Evolutionary conservation across 2,113 vertebrate genomes (phyloP).

Genomic region (Colaptes auratus): DNA sequence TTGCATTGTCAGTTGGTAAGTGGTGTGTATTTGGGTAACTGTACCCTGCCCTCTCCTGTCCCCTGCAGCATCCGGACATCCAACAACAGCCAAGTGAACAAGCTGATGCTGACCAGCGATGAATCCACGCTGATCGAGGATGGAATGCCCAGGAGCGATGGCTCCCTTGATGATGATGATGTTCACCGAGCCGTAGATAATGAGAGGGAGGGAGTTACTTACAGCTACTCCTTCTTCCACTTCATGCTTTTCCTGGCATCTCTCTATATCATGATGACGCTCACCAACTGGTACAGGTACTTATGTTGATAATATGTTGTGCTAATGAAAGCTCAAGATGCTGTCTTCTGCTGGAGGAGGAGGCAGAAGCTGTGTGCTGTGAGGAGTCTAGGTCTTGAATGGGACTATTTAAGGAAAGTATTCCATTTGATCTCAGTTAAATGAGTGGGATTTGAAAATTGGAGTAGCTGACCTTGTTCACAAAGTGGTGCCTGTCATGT

Average conservation of each 20-base stretch:
- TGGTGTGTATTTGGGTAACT: neutral
- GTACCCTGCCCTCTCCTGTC: neutral
- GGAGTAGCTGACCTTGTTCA: neutral
- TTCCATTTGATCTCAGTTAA: neutral
- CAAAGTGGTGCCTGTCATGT: rapidly evolving
- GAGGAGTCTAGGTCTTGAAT: neutral
- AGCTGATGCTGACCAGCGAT: constrained; percentile 93
- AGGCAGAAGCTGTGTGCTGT: neutral
- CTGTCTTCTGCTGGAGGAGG: neutral
- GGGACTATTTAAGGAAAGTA: neutral
- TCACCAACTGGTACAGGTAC: constrained; percentile 99
- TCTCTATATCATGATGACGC: constrained; percentile 99
- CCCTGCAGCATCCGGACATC: constrained; percentile 91
- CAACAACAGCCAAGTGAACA: constrained; percentile 93
- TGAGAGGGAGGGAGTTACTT: constrained; percentile 93
- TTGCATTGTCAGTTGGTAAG: neutral
- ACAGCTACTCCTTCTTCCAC: constrained; percentile 98
- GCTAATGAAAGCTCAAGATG: neutral
- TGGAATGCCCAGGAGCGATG: constrained; percentile 81
- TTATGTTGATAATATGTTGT: neutral
- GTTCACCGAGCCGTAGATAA: constrained; percentile 89
- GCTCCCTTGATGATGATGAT: constrained; percentile 82
- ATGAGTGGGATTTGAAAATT: neutral
- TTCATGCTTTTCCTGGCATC: constrained; percentile 99
- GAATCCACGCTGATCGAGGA: constrained; percentile 96